These are phyloP conservation scores for Tricholauxania praeusta DNA, from an alignment of 2,888 invertebrate species.

Conservation along the genomic window DNA sequence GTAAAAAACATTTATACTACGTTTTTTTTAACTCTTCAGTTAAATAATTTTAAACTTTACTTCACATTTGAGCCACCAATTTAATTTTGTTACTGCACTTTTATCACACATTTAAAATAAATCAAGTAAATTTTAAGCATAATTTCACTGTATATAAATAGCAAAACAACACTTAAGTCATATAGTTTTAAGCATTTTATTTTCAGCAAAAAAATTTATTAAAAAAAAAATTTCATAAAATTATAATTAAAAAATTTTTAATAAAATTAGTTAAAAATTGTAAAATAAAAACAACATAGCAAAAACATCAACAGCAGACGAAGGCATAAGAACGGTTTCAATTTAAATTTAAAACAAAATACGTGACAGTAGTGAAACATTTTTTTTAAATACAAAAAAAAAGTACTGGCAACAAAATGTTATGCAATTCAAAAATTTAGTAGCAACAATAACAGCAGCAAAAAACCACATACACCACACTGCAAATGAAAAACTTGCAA, in stretches of 20 bases:
- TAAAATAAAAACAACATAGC: constrained; percentile 20
- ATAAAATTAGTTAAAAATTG: not conserved
- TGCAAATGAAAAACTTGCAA: not conserved
- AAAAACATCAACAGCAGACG: constrained; percentile 16
- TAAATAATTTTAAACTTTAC: too few species aligned
- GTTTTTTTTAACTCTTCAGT: not conserved
- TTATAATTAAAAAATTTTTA: constrained; percentile 2
- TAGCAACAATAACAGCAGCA: not conserved
- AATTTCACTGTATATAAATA: constrained; percentile 22
- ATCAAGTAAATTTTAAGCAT: not conserved
- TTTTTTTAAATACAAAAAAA: constrained; percentile 2
- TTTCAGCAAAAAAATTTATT: constrained; percentile 22
- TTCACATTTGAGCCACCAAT: too few species aligned
- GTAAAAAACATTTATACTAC: not conserved
- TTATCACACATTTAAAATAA: not conserved
- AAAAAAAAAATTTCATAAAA: not conserved
- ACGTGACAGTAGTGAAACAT: not conserved
- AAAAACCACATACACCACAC: constrained; percentile 6
- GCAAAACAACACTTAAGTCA: not conserved
- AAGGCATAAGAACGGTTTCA: constrained; percentile 56
- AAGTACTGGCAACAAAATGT: not conserved
- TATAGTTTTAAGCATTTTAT: not conserved
- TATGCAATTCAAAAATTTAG: not conserved
- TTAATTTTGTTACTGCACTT: too few species aligned
- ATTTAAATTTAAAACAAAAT: constrained; percentile 46